A percentile compares a stretch with the other conserved stretches of the same genome.
Evolutionary conservation across 2,113 vertebrate genomes (phyloP).

Genomic region (Cololabis saira): DNA sequence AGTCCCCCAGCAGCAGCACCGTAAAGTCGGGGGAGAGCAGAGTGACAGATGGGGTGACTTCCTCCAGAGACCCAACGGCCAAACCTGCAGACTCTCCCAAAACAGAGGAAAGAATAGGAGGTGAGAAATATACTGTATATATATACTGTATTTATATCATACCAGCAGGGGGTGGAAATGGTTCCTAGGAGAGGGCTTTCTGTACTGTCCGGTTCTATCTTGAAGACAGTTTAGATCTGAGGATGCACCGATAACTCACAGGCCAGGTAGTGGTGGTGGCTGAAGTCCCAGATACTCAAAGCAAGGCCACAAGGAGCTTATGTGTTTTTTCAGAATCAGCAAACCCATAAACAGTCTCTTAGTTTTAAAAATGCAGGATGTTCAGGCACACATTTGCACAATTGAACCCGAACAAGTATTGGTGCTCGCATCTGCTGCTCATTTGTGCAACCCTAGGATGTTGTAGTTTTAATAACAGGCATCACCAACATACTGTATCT

Average conservation of each 20-base stretch:
- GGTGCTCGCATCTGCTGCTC: slow-evolving; percentile 13
- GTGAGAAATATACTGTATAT: no score
- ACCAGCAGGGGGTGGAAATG: slow-evolving; percentile 52
- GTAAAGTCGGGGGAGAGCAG: slow-evolving; percentile 79
- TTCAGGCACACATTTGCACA: neutral
- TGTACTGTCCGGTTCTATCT: neutral
- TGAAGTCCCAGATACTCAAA: slow-evolving; percentile 64
- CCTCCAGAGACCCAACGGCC: slow-evolving; percentile 71
- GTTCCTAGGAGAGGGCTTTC: slow-evolving; percentile 12
- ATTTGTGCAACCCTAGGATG: slow-evolving; percentile 24
- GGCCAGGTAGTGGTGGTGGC: slow-evolving; percentile 23
- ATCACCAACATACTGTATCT: slow-evolving; percentile 47
- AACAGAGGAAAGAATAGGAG: slow-evolving; percentile 87
- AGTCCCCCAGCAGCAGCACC: slow-evolving; percentile 68
- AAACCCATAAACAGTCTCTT: slow-evolving; percentile 27
- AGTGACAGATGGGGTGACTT: slow-evolving; percentile 66
- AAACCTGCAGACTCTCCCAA: slow-evolving; percentile 85
- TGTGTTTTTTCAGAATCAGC: slow-evolving; percentile 42
- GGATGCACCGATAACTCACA: slow-evolving; percentile 25
- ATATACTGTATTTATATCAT: no score
- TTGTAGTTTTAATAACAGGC: slow-evolving; percentile 28
- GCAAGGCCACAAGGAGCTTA: slow-evolving; percentile 53
- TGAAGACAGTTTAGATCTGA: slow-evolving; percentile 15
- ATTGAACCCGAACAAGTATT: slow-evolving; percentile 5
- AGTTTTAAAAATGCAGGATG: slow-evolving; percentile 8